phyloP scores from a whole-genome alignment of 2,113 vertebrate species.

The Alces alces region DNA sequence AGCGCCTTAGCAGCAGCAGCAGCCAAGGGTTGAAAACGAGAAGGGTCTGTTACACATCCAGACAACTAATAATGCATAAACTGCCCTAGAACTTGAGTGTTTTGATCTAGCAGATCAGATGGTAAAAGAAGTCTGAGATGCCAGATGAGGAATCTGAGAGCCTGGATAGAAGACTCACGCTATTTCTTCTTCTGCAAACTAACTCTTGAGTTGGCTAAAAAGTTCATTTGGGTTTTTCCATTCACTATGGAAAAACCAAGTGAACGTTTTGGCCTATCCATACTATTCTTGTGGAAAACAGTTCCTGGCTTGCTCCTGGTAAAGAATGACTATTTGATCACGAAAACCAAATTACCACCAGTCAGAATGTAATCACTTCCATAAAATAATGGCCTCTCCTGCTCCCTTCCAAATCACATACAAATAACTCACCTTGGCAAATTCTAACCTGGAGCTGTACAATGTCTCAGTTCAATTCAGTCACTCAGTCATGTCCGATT shows the following conservation, averaged over 20 bases:
- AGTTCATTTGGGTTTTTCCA: neutral
- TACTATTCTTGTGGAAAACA: neutral
- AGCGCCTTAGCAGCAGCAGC: no score
- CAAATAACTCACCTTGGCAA: neutral
- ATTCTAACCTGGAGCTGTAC: neutral
- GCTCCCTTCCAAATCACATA: neutral
- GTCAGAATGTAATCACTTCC: neutral
- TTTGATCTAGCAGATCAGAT: neutral
- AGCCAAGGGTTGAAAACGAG: neutral
- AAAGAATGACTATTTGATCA: neutral
- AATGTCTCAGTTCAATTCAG: neutral
- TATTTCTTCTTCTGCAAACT: neutral
- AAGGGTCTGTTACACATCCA: neutral
- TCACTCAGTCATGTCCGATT: fast-evolving
- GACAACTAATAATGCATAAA: neutral
- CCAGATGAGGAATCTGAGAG: neutral
- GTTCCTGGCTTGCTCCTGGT: neutral
- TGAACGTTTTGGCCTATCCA: neutral
- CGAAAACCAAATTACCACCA: neutral
- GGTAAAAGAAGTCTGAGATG: neutral
- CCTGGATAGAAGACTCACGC: neutral
- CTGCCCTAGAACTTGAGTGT: neutral
- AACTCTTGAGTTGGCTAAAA: neutral
- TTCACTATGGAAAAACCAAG: neutral
- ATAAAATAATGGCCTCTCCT: neutral